Base-by-base conservation (phyloP, 2,888 invertebrate genomes). In the Chloroclysta siterata region DNA sequence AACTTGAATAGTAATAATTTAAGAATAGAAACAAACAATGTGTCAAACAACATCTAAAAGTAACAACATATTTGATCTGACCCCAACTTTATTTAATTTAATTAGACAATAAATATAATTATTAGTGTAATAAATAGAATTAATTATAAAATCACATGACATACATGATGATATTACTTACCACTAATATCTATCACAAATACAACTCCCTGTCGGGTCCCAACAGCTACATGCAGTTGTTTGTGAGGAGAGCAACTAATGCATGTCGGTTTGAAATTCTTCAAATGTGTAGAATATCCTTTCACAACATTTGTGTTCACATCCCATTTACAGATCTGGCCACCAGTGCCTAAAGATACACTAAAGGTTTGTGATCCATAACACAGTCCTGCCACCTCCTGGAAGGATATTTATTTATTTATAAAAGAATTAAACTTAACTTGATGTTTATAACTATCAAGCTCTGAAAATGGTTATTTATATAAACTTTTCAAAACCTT, bases 261-360 rank as follows among this genome's bases (percentile, higher is more conserved):
- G 61, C 89, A 88, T 1, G 78, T 76, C 4, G 90, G 85, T 70
- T 81, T 89, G 62, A 86, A 87, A 17, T 70, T 82, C 63, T 76
- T 86, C 13, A 92, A 51, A 14, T 85, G 73, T 33, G 74, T 70
- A 14, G 55, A 66, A 65, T 90, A 84, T n/a, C 77, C 71, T 63
- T 81, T 90, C 2, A 90, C 87, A 46, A 92, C 84, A 80, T 94
- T 94, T 4, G 90, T 82, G n/a, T 78, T 80, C 3, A 93, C 71
- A 69, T 94, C 89, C 94, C 95, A 95, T 68, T 94, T 87, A 0
- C 92, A 85, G 56, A 94, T 74, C 58, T 84, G 81, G 0, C 94
- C 94, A 66, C 76, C 82, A 72, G 76, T 78, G 4, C 94, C 93
- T 14, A 93, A 90, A 59, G 94, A 92, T 39, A 94, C 77, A 0